These are phyloP conservation scores for Cassiopea andromeda DNA, from an alignment of 30 jellyfish, hydroid and myxozoan genomes.

Conservation along the genomic window DNA sequence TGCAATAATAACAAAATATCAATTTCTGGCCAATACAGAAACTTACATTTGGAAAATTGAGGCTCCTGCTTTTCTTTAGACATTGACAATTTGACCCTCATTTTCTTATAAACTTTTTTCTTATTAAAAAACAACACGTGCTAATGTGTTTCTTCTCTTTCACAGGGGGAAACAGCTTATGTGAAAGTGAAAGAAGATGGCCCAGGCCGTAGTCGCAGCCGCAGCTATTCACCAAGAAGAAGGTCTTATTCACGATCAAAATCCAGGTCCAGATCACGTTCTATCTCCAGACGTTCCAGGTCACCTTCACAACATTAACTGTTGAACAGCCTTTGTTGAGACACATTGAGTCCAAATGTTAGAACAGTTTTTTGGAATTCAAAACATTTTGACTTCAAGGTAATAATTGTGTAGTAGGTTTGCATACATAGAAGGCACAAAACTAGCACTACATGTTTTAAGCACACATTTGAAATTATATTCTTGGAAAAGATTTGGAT, in stretches of 20 bases:
- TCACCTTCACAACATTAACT: conserved; percentile 44
- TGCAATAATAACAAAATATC: too few species aligned
- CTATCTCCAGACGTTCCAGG: conserved; percentile 53
- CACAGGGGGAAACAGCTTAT: conserved; percentile 75
- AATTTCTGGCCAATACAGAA: too few species aligned
- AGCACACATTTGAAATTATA: too few species aligned
- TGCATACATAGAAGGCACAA: background rate
- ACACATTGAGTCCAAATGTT: background rate
- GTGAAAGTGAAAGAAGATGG: conserved; percentile 67
- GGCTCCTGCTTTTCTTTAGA: too few species aligned
- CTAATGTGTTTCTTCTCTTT: too few species aligned
- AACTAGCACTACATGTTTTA: too few species aligned
- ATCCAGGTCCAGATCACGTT: conserved; percentile 68
- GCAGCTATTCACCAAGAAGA: conserved; percentile 64
- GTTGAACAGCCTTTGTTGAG: background rate
- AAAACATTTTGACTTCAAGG: conserved; percentile 17
- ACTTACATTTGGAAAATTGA: too few species aligned
- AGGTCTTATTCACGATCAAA: conserved; percentile 62
- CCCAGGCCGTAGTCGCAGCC: conserved; percentile 70
- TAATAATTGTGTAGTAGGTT: conserved; percentile 3
- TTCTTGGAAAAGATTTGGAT: too few species aligned
- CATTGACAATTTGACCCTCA: too few species aligned
- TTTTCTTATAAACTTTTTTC: too few species aligned
- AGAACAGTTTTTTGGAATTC: conserved; percentile 4
- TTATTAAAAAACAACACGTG: too few species aligned